Evolutionary conservation across 2,888 invertebrate species (phyloP), one percentile per base, ranked within the genome.

Genomic region (Anagyrus pseudococci): DNA sequence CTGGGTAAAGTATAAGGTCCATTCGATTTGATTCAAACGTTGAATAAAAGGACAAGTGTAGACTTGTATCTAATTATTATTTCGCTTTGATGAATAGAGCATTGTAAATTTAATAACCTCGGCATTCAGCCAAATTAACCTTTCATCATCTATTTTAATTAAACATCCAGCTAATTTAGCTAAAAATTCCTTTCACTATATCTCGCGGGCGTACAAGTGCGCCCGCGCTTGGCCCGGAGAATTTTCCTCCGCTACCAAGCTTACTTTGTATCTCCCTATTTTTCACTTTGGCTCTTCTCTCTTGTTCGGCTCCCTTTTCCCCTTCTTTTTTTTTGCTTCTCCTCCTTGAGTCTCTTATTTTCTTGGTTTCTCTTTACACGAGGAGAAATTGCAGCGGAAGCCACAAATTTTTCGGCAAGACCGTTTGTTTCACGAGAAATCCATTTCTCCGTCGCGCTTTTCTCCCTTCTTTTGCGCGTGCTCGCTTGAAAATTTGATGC

Each of bases 381-480:
- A 41, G 33, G 46, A 53, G 46, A 53, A 62, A 59, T 59, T 59
- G 62, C 59, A 59, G 41, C 61, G 26, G 22, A 59, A 33, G 59
- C 66, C 59, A 57, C 62, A 59, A 58, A 66, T 62, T 66, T 66
- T 66, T 58, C 56, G 46, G 46, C 22, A 37, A 29, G 40, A 20
- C 40, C 59, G 48, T 59, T 59, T 62, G 43, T 66, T 66, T 62
- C 44, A 20, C 26, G 23, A 48, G 58, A 61, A 61, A 65, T 65
- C 55, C 55, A 56, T 65, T 58, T 43, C 54, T 55, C 22, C 40
- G 37, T n/a, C 29, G 15, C 46, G 22, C n/a, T n/a, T n/a, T n/a
- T n/a, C n/a, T n/a, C n/a, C n/a, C n/a, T n/a, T n/a, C n/a, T n/a
- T n/a, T n/a, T 20, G 37, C 33, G 49, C 58, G 50, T 56, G 29